Evolutionary conservation across 2,888 invertebrate species (phyloP), one percentile per base, ranked within the genome.

Genomic region (Tetragonula carbonaria): DNA sequence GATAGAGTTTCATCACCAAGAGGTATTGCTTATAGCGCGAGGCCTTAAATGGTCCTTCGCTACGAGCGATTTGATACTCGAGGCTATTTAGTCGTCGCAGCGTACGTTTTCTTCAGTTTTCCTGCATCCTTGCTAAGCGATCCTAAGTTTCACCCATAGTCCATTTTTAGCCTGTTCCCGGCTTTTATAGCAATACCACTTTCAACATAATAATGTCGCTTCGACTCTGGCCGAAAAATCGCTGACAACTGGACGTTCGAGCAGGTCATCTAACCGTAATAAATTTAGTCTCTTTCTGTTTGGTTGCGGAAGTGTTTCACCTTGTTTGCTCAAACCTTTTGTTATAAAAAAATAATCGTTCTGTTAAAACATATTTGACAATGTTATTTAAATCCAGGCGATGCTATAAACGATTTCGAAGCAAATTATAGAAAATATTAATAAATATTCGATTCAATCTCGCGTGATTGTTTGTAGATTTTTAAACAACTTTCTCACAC

Each of bases 11-110:
- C 88, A 87, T 89, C 88, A 89, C 76, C 82, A 51, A 53, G 83
- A 85, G 81, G 77, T 87, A 89, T 89, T 89, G 88, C 88, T 89
- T 89, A 89, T 89, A 83, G 88, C 80, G 70, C 67, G 89, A 83
- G 78, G 79, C 88, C 88, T 89, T 89, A 89, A 89, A 89, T 89
- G 88, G 88, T 87, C 84, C 85, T 89, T 85, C 89, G 83, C 86
- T 75, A 78, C 67, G 66, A 87, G 88, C 88, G 88, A 89, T 89
- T 89, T 87, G 89, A 89, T 89, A 89, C 88, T 86, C 82, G 87
- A 83, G 85, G 86, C 88, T 89, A 55, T 75, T 75, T 55, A 78
- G 89, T 81, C 85, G 83, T 86, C 76, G 75, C 78, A 75, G 86
- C 80, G 82, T 80, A 85, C 77, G 81, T 89, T 89, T 89, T 89